Percentiles rank a stretch among this genome's conserved stretches.
Conservation (phyloP, 2,797 vertebrate genomes). For the Coilia nasus region DNA sequence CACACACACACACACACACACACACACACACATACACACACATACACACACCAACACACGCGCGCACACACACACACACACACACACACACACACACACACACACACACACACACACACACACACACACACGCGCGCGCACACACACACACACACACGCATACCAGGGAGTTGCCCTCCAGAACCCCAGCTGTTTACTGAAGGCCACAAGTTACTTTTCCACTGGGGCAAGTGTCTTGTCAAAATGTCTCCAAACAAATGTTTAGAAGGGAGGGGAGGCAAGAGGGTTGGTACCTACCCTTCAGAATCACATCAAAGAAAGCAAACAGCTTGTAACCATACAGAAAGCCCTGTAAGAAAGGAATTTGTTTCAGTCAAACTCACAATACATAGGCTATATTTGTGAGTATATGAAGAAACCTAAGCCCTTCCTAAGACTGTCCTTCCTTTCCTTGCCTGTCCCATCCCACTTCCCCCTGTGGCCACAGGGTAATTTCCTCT, state of each 20-base stretch:
- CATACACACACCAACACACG: conserved; percentile 6
- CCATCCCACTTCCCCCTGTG: not conserved
- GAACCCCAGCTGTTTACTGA: conserved; percentile 7
- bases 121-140: conserved; percentile 25
- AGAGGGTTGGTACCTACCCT: not conserved
- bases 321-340: not conserved
- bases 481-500: not conserved
- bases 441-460: not conserved
- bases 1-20: conserved; percentile 18
- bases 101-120: conserved; percentile 23
- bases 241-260: not conserved
- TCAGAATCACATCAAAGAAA: not conserved
- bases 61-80: conserved; percentile 21
- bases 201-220: not conserved
- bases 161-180: not conserved
- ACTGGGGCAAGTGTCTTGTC: conserved; percentile 3
- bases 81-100: conserved; percentile 22
- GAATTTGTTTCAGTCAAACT: not conserved
- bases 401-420: not conserved
- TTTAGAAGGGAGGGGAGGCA: not conserved
- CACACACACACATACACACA: conserved; percentile 23
- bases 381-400: not conserved
- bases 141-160: conserved; percentile 3
- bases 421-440: not conserved
- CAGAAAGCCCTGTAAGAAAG: not conserved